These are phyloP conservation scores for Parapsyche elsis DNA, from an alignment of 1,140 invertebrate genomes.

Conservation along the genomic window DNA sequence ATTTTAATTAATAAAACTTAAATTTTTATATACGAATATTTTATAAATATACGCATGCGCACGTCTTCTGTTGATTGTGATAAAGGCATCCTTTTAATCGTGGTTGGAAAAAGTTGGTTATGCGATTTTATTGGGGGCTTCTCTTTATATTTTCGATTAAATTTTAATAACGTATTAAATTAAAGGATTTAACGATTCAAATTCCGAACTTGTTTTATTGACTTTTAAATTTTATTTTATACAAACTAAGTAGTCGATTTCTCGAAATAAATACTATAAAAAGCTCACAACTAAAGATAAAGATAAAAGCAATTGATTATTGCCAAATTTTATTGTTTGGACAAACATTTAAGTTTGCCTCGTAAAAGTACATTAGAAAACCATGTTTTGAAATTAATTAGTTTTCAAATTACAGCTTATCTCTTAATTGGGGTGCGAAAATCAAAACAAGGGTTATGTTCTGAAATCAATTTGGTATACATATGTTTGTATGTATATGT, in stretches of 20 bases:
- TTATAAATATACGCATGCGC: not conserved
- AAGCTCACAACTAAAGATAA: no score
- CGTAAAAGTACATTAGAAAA: no score
- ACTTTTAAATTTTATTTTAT: slow-evolving; percentile 1
- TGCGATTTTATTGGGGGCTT: not conserved
- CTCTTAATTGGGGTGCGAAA: no score
- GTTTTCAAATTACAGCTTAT: no score
- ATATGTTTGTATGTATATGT: no score
- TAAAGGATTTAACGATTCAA: slow-evolving; percentile 7
- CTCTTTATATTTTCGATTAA: slow-evolving; percentile 13
- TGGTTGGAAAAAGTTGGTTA: not conserved
- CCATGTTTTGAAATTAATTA: no score
- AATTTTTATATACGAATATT: not conserved
- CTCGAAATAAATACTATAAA: no score
- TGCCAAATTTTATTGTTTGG: no score
- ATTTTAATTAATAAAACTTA: not conserved
- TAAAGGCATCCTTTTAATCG: slow-evolving; percentile 30
- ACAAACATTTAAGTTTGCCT: no score
- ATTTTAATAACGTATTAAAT: slow-evolving; percentile 11
- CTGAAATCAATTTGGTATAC: no score
- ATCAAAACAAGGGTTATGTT: no score
- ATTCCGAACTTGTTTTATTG: not conserved
- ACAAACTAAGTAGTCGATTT: not conserved
- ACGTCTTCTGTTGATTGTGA: not conserved
- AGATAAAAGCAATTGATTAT: no score